phyloP scores from a whole-genome alignment of 2,888 invertebrate species.

The Xestia xanthographa region DNA sequence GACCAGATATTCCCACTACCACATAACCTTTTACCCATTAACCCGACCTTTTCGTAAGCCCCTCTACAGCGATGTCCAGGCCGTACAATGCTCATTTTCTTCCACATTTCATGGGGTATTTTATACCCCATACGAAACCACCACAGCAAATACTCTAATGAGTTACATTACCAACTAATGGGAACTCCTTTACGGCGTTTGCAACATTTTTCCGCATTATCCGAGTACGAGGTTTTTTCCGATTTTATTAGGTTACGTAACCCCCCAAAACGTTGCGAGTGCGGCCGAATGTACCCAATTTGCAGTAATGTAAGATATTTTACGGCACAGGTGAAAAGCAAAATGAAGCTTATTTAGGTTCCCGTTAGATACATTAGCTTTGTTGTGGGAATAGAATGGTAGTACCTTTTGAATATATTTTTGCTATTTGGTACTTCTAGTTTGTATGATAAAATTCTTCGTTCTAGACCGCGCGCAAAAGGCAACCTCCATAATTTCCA shows the following conservation, averaged over 20 bases:
- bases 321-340: conserved; percentile 70
- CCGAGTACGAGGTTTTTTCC: conserved; percentile 73
- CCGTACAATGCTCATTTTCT: conserved; percentile 38
- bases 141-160: conserved; percentile 60
- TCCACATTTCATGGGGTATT: conserved; percentile 45
- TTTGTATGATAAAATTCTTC: conserved; percentile 13
- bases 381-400: conserved; percentile 51
- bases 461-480: not conserved
- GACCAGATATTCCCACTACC: conserved; percentile 53
- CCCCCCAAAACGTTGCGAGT: conserved; percentile 63
- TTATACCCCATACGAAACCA: conserved; percentile 39
- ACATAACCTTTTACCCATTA: conserved; percentile 35
- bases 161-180: conserved; percentile 61
- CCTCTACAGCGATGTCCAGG: conserved; percentile 15
- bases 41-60: conserved; percentile 32
- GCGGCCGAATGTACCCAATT: conserved; percentile 76
- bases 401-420: conserved; percentile 45
- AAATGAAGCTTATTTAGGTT: conserved; percentile 70
- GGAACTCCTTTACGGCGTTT: conserved; percentile 55
- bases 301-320: conserved; percentile 81
- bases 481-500: conserved; percentile 2
- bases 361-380: conserved; percentile 66
- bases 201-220: conserved; percentile 69
- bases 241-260: conserved; percentile 77
- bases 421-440: conserved; percentile 15